A percentile compares a stretch with the other conserved stretches of the same genome.
These are phyloP conservation scores for Oikopleura albicans DNA, from an alignment of 23 tunicate genomes.

Conservation along the genomic window DNA sequence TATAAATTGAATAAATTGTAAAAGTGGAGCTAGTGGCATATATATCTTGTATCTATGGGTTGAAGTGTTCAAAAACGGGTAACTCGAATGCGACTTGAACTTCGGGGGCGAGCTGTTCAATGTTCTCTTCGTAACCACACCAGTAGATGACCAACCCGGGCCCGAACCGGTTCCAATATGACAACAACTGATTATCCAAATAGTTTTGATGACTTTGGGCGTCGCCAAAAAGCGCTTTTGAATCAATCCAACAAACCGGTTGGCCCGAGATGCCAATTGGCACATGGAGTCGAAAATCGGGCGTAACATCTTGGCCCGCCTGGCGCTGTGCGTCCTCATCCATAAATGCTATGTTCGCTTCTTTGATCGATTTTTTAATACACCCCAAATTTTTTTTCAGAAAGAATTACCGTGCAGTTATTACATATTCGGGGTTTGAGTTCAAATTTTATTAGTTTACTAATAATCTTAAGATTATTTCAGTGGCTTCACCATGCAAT, in stretches of 20 bases:
- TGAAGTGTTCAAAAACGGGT: not conserved
- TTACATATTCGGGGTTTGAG: no score
- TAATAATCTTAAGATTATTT: no score
- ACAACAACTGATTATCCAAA: slow-evolving; percentile 40
- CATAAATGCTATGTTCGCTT: slow-evolving; percentile 14
- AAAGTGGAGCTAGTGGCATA: no score
- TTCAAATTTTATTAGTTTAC: no score
- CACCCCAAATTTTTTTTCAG: no score
- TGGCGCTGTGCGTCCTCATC: slow-evolving; percentile 49
- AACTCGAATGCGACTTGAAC: not conserved
- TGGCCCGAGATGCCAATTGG: slow-evolving; percentile 44
- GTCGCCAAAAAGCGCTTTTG: slow-evolving; percentile 76
- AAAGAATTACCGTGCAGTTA: no score
- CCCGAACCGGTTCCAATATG: slow-evolving; percentile 85
- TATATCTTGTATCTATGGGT: not conserved
- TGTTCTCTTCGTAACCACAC: slow-evolving; percentile 79
- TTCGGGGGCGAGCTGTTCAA: slow-evolving; percentile 19
- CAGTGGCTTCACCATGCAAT: no score
- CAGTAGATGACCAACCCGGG: slow-evolving; percentile 90
- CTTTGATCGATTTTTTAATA: no score
- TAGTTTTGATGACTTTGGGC: slow-evolving; percentile 43
- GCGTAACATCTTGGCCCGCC: slow-evolving; percentile 76
- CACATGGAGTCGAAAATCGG: slow-evolving; percentile 59
- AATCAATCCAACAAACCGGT: slow-evolving; percentile 81
- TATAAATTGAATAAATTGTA: no score